Conservation (phyloP, 2,797 vertebrate species). For the Labroides dimidiatus region DNA sequence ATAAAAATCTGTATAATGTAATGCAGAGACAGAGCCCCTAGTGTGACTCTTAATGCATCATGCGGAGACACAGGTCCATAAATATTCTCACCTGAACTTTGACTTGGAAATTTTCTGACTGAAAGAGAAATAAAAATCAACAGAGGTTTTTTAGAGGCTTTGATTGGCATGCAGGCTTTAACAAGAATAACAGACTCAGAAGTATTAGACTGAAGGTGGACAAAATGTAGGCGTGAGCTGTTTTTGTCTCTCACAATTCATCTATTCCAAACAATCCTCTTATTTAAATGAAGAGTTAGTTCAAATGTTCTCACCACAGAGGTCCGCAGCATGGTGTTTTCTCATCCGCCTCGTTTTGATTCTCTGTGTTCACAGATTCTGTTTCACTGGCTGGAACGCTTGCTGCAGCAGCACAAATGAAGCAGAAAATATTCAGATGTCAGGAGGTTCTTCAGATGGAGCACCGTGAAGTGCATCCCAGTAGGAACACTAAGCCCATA, state of each 20-base stretch:
- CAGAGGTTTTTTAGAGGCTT: neutral
- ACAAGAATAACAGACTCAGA: neutral
- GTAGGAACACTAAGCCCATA: conserved; percentile 1
- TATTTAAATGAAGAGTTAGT: conserved; percentile 6
- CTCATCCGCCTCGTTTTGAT: conserved; percentile 91
- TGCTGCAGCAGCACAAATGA: conserved; percentile 82
- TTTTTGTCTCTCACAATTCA: neutral
- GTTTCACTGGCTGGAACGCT: conserved; percentile 96
- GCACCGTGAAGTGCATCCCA: conserved; percentile 17
- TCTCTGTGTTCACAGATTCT: conserved; percentile 96
- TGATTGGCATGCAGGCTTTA: neutral
- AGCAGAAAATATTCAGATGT: conserved; percentile 21
- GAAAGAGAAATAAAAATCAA: conserved; percentile 74
- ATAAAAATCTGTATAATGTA: conserved; percentile 30
- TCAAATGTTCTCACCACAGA: conserved; percentile 88
- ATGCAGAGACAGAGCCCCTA: conserved; percentile 23
- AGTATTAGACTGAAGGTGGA: neutral
- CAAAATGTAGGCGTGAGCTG: neutral
- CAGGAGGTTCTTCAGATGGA: conserved; percentile 26
- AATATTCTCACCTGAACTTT: conserved; percentile 96
- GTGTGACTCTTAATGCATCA: conserved; percentile 25
- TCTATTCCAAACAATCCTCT: neutral
- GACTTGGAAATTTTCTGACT: conserved; percentile 99
- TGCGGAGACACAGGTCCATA: conserved; percentile 36
- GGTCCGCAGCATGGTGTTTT: conserved; percentile 89